These are phyloP conservation scores for Alloscopus bannaensis DNA, from an alignment of 2,888 invertebrate genomes.

Conservation along the genomic window DNA sequence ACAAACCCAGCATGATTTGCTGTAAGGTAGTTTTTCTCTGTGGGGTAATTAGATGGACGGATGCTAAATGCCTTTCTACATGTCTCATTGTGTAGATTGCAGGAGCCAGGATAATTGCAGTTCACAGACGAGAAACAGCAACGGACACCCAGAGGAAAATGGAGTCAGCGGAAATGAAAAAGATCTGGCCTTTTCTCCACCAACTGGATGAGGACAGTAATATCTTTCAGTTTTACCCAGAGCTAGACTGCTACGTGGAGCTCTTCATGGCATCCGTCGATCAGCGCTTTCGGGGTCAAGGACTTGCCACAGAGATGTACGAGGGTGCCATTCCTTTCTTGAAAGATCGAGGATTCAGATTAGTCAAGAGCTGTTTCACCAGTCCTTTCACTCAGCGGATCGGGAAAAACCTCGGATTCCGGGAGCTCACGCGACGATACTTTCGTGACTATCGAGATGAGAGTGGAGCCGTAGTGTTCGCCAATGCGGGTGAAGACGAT, in stretches of 20 bases:
- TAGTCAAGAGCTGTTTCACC: conserved; percentile 68
- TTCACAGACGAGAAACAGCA: conserved; percentile 45
- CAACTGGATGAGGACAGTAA: conserved; percentile 63
- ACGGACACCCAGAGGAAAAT: conserved; percentile 44
- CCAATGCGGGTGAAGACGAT: conserved; percentile 62
- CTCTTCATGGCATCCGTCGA: conserved; percentile 70
- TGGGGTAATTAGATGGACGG: too few relatives aligned
- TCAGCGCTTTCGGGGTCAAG: conserved; percentile 67
- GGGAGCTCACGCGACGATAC: conserved; percentile 59
- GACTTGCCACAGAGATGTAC: conserved; percentile 67
- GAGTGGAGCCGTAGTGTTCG: conserved; percentile 64
- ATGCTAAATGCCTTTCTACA: conserved; percentile 2
- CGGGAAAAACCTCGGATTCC: conserved; percentile 68
- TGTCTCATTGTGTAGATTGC: conserved; percentile 48
- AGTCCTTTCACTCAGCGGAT: conserved; percentile 68
- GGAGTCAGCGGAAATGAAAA: conserved; percentile 67
- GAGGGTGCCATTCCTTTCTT: conserved; percentile 62
- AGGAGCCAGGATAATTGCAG: conserved; percentile 65
- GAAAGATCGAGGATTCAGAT: conserved; percentile 61
- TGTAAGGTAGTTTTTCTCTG: too few relatives aligned
- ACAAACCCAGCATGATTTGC: too few relatives aligned
- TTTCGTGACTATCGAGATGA: conserved; percentile 67
- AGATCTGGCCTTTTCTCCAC: conserved; percentile 67
- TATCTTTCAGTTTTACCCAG: conserved; percentile 64
- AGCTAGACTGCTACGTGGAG: conserved; percentile 67